Conservation (phyloP, 1,140 invertebrate genomes). For the Lepidurus arcticus region DNA sequence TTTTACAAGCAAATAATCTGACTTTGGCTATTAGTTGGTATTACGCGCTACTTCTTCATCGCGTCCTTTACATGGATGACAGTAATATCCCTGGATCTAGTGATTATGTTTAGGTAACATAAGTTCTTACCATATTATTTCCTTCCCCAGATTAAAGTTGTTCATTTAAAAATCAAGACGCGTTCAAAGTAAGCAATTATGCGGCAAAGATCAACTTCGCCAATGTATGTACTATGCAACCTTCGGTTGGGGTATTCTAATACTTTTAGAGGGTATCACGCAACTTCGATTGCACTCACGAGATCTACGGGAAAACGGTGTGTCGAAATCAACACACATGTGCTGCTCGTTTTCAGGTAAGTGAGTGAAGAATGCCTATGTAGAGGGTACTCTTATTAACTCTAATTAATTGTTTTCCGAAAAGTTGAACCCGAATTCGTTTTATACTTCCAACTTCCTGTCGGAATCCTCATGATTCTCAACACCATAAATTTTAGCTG, state of each 20-base stretch:
- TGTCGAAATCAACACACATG: conserved; percentile 52
- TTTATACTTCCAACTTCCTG: too few relatives aligned
- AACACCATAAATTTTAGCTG: too few relatives aligned
- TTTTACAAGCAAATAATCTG: neutral
- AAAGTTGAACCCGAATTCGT: neutral
- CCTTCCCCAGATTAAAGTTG: neutral
- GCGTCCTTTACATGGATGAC: neutral
- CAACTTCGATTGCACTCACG: conserved; percentile 49
- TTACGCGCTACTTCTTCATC: neutral
- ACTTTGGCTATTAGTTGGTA: neutral
- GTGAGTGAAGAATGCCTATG: neutral
- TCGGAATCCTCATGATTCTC: too few relatives aligned
- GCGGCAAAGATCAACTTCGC: neutral
- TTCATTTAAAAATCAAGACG: neutral
- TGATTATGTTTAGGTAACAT: neutral
- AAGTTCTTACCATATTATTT: neutral
- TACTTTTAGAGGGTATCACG: conserved; percentile 64
- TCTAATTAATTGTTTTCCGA: neutral
- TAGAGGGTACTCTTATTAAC: neutral
- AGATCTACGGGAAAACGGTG: conserved; percentile 48
- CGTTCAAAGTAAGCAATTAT: neutral
- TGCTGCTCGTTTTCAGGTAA: conserved; percentile 59
- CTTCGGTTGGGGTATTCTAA: neutral
- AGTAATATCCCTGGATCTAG: neutral
- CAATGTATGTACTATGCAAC: neutral